Conservation (phyloP, 1,140 invertebrate species). For the Liolophura sinensis region DNA sequence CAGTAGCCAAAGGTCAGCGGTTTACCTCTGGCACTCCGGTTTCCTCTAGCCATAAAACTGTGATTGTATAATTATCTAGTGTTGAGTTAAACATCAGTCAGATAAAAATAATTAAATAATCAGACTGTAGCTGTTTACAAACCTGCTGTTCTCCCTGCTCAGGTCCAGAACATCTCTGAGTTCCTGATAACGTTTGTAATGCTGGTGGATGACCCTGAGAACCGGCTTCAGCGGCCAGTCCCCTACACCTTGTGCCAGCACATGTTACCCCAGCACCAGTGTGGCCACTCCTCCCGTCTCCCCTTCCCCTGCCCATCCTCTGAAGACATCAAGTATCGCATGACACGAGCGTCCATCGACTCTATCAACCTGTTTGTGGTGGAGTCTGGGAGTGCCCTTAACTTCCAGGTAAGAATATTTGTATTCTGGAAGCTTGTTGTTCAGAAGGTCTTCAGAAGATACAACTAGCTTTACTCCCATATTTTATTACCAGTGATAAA, state of each 20-base stretch:
- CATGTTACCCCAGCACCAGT: constrained; percentile 75
- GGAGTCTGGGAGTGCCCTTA: constrained; percentile 83
- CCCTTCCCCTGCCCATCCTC: constrained; percentile 73
- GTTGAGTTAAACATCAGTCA: no score
- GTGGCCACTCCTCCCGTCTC: constrained; percentile 62
- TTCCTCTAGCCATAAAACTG: no score
- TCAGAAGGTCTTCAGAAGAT: no score
- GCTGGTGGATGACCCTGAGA: constrained; percentile 85
- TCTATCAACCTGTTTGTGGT: constrained; percentile 88
- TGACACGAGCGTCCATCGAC: constrained; percentile 90
- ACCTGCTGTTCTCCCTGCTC: constrained; percentile 9
- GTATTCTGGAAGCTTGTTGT: no score
- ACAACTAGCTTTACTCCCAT: no score
- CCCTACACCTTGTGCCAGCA: constrained; percentile 84
- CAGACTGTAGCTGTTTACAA: no score
- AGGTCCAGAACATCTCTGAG: constrained; percentile 82
- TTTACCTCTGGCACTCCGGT: no score
- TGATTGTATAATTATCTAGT: no score
- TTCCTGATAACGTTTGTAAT: constrained; percentile 88
- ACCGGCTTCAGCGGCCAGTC: constrained; percentile 78
- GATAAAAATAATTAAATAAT: no score
- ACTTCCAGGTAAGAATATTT: constrained; percentile 83
- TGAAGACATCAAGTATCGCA: constrained; percentile 93
- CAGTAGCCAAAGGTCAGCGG: no score
- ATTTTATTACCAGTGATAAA: no score